Conservation (phyloP, 2,113 vertebrate genomes). For the Steatornis caripensis region DNA sequence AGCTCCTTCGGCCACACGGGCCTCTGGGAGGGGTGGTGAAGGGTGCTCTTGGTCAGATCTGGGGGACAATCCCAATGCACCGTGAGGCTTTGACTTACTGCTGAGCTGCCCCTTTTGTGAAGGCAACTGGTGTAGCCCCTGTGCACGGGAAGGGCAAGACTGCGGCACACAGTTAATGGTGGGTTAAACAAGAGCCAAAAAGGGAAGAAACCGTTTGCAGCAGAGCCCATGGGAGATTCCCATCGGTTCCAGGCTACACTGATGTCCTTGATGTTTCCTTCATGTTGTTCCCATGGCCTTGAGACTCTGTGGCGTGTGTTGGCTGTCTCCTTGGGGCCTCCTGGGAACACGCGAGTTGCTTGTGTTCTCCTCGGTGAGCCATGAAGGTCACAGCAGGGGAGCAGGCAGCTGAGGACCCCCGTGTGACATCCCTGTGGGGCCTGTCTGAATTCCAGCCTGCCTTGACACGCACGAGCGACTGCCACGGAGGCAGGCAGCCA, state of each 20-base stretch:
- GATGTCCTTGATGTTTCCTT: background rate
- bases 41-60: background rate
- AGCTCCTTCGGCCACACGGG: background rate
- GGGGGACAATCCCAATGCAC: background rate
- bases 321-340: slow-evolving; percentile 32
- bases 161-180: background rate
- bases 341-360: slow-evolving; percentile 11
- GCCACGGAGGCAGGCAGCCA: background rate
- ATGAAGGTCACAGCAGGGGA: background rate
- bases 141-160: background rate
- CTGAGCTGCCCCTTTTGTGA: background rate
- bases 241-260: background rate
- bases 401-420: background rate
- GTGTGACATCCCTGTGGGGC: background rate
- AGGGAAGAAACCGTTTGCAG: background rate
- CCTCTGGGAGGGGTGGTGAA: background rate
- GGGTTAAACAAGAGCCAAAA: background rate
- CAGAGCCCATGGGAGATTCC: background rate
- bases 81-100: background rate
- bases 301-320: slow-evolving; percentile 58
- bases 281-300: slow-evolving; percentile 70
- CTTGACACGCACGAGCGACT: accelerated
- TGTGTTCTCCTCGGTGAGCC: slow-evolving; percentile 20
- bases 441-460: background rate
- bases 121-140: background rate